phyloP scores from a whole-genome alignment of 2,797 vertebrate genomes.

The Melanotaenia nigrans region DNA sequence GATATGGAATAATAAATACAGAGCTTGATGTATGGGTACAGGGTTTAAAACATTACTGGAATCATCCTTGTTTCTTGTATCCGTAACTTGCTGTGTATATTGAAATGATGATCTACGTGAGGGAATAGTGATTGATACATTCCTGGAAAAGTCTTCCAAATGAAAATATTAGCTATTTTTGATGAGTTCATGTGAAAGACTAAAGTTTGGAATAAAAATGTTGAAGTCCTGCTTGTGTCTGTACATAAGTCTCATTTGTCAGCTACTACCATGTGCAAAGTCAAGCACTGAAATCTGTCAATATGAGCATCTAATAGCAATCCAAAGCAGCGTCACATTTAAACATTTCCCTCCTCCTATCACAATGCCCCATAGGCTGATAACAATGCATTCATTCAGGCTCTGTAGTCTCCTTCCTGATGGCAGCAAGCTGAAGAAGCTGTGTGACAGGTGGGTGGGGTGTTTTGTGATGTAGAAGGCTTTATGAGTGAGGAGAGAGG shows the following conservation, averaged over 20 bases:
- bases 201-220: neutral
- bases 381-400: no score
- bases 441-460: no score
- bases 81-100: neutral
- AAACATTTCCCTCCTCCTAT: neutral
- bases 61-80: neutral
- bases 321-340: neutral
- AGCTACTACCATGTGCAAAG: neutral
- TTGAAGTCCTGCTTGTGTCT: neutral
- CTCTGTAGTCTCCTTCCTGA: no score
- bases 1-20: constrained; percentile 9
- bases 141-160: neutral
- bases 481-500: no score
- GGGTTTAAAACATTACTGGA: neutral
- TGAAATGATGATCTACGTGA: no score
- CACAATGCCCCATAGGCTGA: neutral
- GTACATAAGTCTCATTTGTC: neutral
- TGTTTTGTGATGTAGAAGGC: no score
- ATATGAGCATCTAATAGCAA: neutral
- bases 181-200: neutral
- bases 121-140: no score
- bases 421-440: no score
- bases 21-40: neutral
- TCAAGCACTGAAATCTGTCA: neutral
- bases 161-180: neutral